Percentiles rank a stretch among this genome's conserved stretches.
Conservation (phyloP, 2,797 vertebrate genomes). For the Helostoma temminkii region DNA sequence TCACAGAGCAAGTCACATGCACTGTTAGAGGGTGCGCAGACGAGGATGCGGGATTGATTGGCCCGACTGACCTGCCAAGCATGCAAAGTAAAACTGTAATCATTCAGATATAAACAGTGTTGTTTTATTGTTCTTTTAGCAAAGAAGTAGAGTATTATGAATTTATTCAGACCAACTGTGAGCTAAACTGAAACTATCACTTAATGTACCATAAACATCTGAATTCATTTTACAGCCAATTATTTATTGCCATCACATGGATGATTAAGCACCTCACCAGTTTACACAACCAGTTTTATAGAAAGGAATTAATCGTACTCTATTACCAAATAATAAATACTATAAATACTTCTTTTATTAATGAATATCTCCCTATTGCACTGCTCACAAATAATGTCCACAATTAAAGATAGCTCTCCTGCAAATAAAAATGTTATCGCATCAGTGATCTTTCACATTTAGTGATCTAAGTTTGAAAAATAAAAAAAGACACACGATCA, state of each 20-base stretch:
- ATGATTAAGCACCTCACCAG: neutral
- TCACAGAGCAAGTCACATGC: constrained; percentile 92
- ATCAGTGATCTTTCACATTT: no score
- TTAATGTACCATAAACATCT: neutral
- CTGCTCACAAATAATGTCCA: neutral
- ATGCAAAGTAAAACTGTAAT: constrained; percentile 32
- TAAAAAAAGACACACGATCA: no score
- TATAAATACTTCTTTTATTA: constrained; percentile 12
- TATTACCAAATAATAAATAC: neutral
- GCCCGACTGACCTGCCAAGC: constrained; percentile 87
- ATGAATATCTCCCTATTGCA: neutral
- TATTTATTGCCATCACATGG: neutral
- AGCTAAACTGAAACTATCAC: neutral
- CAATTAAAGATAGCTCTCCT: neutral
- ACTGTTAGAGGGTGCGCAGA: constrained; percentile 93
- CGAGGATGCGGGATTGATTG: constrained; percentile 85
- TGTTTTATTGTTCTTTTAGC: neutral
- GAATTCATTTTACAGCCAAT: neutral
- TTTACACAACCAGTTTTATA: neutral
- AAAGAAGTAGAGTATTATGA: constrained; percentile 22
- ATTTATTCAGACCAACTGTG: constrained; percentile 3
- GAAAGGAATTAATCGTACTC: neutral
- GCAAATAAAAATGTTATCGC: neutral
- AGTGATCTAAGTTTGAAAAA: neutral
- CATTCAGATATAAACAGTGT: constrained; percentile 29